Evolutionary conservation across 2,797 vertebrate genomes (phyloP).

Genomic region (Orientallactaga sibirica): DNA sequence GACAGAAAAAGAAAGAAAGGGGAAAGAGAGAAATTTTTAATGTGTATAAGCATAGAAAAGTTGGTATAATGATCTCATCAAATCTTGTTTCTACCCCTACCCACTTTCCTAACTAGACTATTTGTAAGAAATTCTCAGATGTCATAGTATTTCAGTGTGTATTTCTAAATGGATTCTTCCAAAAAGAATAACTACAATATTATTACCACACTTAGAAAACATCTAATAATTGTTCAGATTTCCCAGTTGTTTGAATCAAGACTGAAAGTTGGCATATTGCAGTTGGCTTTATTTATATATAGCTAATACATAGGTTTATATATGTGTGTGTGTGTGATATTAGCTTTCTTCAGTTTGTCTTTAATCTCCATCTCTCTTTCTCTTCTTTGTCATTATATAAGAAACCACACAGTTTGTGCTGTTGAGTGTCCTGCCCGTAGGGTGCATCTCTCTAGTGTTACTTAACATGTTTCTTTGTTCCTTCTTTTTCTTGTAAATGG

Average conservation of each 20-base stretch:
- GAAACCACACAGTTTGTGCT: slow-evolving; percentile 6
- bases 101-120: not conserved
- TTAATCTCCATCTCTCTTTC: not conserved
- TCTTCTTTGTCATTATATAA: slow-evolving; percentile 35
- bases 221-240: slow-evolving; percentile 30
- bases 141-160: not conserved
- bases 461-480: not conserved
- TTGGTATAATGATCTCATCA: not conserved
- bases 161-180: slow-evolving; percentile 40
- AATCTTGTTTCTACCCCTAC: not conserved
- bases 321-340: not conserved
- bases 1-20: not conserved
- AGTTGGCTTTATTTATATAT: not conserved
- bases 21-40: not conserved
- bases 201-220: slow-evolving; percentile 34
- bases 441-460: slow-evolving; percentile 24
- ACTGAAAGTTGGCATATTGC: slow-evolving; percentile 10
- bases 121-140: slow-evolving; percentile 52
- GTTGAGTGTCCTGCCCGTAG: not conserved
- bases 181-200: slow-evolving; percentile 25
- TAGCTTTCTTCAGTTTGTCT: not conserved
- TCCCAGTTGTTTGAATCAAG: slow-evolving; percentile 41
- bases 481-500: not conserved
- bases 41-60: not conserved
- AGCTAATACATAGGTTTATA: not conserved